Conservation (phyloP, 2,113 vertebrate genomes). For the Leucosticte australis region DNA sequence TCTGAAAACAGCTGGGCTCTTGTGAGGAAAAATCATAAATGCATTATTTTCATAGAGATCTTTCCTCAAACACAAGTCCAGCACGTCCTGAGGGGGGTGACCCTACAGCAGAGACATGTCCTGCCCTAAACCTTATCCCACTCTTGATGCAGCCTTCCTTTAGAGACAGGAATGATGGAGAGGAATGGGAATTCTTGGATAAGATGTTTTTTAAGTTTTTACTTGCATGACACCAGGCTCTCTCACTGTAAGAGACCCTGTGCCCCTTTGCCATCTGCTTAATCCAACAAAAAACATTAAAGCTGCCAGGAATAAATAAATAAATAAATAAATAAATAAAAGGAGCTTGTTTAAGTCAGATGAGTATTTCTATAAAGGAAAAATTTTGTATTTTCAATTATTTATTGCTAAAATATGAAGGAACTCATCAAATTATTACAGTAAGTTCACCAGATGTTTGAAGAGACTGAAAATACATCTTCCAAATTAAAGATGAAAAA, state of each 20-base stretch:
- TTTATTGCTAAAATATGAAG: neutral
- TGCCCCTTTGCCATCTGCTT: neutral
- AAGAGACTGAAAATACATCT: neutral
- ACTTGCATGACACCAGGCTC: neutral
- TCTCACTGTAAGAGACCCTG: neutral
- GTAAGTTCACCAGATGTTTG: neutral
- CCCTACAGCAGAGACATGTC: neutral
- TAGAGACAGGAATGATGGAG: neutral
- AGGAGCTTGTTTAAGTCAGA: neutral
- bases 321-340: neutral
- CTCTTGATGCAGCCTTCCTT: neutral
- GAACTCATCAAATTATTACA: neutral
- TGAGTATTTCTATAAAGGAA: neutral
- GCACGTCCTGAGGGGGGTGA: neutral
- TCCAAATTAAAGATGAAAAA: neutral
- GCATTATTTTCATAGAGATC: neutral
- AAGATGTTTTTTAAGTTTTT: neutral
- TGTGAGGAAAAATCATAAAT: neutral
- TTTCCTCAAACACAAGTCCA: neutral
- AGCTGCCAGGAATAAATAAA: neutral
- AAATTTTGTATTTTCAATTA: neutral
- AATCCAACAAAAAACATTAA: neutral
- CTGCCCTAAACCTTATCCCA: neutral
- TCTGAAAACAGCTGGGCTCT: neutral
- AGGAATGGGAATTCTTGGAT: neutral